Evolutionary conservation across 2,113 vertebrate genomes (phyloP), one percentile per base, ranked within the genome.

Genomic region (Pachycephala philippinensis): DNA sequence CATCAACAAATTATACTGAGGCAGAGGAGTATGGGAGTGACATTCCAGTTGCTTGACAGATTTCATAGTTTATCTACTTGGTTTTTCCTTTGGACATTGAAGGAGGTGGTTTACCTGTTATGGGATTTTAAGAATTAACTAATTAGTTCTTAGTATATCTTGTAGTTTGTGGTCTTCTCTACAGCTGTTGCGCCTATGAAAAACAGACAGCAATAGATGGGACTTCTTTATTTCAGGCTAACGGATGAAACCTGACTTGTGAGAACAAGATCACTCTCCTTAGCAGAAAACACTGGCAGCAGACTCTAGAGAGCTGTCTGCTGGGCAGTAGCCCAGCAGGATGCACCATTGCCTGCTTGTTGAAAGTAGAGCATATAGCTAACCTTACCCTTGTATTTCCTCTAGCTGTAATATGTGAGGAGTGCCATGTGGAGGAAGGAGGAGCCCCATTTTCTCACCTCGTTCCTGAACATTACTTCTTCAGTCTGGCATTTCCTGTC

Each of bases 391-490:
- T 15, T 83, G 0, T 37, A 10, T 42, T 64, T 91, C 59, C 26
- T 5, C 8, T 54, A 2, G 22, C 21, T 69, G 3, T n/a, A 66
- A 52, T 12, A 14, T 18, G 4, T 28, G 13, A 68, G 31, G 17
- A 84, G 21, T 64, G 68, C 30, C 2, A 2, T 19, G 18, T 27
- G 13, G 30, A 20, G 26, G 39, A 64, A 70, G 35, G 37, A 88
- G 30, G 3, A 82, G 17, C 13, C 21, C 28, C 3, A 1, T 78
- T 78, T 93, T 87, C 57, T 89, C 57, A 75, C 66, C 18, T 82
- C 0, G 0, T 56, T 86, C 40, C 54, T 65, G 16, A 49, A 12
- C 5, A 9, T 64, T 52, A 12, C 15, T 87, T 64, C 35, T n/a
- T 68, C 31, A 45, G 14, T 40, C 26, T 69, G 59, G 28, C 37